These are phyloP conservation scores for Caprella mutica DNA, from an alignment of 2,888 invertebrate genomes.

Conservation along the genomic window DNA sequence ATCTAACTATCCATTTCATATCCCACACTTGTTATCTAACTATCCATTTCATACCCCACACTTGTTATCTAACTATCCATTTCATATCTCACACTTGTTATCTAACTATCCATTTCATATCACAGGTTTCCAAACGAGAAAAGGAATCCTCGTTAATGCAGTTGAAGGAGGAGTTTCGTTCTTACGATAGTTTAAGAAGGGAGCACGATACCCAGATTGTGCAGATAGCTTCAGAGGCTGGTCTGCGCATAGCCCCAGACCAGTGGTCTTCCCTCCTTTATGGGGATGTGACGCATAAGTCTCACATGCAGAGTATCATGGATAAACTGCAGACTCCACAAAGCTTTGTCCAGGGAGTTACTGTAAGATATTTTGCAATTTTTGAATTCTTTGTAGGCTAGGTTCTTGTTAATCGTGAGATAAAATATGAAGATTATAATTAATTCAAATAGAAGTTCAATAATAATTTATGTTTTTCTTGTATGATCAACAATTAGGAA, in stretches of 20 bases:
- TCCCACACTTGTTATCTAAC: too few relatives aligned
- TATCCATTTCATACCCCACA: too few relatives aligned
- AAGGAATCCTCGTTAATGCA: constrained; percentile 97
- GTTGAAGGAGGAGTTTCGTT: constrained; percentile 88
- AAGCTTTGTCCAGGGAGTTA: constrained; percentile 75
- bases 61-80: too few relatives aligned
- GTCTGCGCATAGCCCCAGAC: constrained; percentile 90
- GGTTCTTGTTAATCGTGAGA: too few relatives aligned
- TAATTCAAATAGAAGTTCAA: too few relatives aligned
- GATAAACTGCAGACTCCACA: constrained; percentile 88
- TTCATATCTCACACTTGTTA: too few relatives aligned
- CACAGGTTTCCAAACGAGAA: constrained; percentile 82
- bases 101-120: too few relatives aligned
- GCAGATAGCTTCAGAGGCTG: constrained; percentile 94
- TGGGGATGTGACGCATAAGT: constrained; percentile 88
- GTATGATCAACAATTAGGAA: too few relatives aligned
- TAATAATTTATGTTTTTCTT: not conserved
- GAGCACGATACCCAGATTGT: constrained; percentile 99
- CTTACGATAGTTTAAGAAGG: constrained; percentile 79
- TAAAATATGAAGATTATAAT: too few relatives aligned
- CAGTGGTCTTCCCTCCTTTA: constrained; percentile 96
- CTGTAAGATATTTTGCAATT: constrained; percentile 39
- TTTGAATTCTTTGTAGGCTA: not conserved
- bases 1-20: too few relatives aligned
- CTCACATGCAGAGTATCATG: constrained; percentile 90